Conservation (phyloP, 2,113 vertebrate species). For the Solea solea region DNA sequence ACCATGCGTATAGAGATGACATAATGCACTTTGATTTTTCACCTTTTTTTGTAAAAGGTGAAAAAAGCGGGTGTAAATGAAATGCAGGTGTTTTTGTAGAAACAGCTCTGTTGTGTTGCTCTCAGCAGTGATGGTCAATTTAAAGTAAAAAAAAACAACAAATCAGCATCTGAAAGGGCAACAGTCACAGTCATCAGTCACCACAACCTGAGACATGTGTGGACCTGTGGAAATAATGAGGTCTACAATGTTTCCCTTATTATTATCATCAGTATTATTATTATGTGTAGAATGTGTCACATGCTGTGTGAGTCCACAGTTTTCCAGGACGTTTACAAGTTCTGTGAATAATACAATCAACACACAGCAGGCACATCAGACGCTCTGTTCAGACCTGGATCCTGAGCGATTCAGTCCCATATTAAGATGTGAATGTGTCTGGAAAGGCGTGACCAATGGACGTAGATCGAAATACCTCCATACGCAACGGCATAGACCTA, state of each 20-base stretch:
- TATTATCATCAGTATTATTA: background rate
- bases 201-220: background rate
- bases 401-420: background rate
- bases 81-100: no score
- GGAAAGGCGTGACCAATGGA: no score
- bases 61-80: no score
- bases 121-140: no score
- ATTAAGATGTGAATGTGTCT: no score
- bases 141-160: background rate
- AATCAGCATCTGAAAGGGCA: background rate
- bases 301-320: background rate
- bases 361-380: background rate
- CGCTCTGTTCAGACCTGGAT: background rate
- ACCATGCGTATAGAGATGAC: no score
- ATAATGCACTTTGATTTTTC: no score
- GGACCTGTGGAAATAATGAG: background rate
- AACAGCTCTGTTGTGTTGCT: no score
- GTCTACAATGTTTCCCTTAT: background rate
- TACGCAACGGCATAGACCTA: no score
- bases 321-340: background rate
- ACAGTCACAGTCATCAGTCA: background rate
- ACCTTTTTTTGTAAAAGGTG: no score
- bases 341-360: background rate
- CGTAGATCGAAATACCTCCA: no score
- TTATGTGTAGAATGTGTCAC: background rate